Evolutionary conservation across 2,113 vertebrate species (phyloP).

Genomic region (Ptyas mucosa): DNA sequence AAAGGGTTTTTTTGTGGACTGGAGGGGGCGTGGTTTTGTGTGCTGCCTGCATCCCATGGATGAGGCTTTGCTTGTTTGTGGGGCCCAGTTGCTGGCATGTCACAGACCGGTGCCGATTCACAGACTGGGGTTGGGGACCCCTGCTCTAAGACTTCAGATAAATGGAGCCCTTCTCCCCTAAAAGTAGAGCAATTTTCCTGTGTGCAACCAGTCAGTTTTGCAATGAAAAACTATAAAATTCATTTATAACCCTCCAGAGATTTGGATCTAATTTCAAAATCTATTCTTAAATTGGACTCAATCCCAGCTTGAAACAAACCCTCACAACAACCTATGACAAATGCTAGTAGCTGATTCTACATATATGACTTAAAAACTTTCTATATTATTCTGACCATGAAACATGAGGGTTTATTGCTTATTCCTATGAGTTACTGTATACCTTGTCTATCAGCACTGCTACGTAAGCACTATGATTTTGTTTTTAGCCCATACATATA

Average conservation of each 20-base stretch:
- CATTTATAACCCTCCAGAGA: background rate
- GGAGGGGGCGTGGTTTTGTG: background rate
- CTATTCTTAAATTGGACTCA: background rate
- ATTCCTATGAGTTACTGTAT: background rate
- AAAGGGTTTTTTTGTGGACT: background rate
- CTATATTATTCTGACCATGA: background rate
- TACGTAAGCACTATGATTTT: background rate
- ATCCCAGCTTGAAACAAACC: background rate
- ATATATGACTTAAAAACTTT: background rate
- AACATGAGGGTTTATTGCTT: background rate
- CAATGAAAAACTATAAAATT: background rate
- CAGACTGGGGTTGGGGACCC: background rate
- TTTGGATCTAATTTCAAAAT: background rate
- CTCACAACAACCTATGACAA: background rate
- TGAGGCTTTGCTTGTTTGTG: background rate
- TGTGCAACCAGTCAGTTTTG: background rate
- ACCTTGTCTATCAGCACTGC: background rate
- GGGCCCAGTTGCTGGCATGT: background rate
- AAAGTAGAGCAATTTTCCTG: background rate
- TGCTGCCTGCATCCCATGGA: background rate
- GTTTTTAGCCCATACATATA: background rate
- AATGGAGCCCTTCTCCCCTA: too few species aligned
- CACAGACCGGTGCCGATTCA: background rate
- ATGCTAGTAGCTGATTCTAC: background rate
- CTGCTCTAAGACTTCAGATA: background rate